Conservation (phyloP, 2,888 invertebrate species). For the Dorcus parallelipipedus region DNA sequence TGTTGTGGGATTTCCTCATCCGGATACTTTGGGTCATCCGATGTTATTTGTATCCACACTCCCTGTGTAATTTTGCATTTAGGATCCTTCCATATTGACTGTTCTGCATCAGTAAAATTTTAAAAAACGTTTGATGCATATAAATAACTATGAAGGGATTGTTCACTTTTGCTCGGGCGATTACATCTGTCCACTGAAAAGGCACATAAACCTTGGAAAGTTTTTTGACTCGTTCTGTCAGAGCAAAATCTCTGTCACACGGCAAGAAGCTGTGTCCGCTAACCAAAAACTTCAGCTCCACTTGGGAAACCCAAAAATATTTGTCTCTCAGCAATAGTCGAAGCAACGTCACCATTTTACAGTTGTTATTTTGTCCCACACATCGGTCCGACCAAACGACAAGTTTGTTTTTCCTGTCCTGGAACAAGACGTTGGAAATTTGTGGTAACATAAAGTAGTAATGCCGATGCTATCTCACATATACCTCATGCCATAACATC, state of each 20-base stretch:
- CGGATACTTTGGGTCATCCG: conserved; percentile 17
- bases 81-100: conserved; percentile 7
- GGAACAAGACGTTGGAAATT: background rate
- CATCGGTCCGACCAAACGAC: conserved; percentile 28
- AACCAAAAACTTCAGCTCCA: conserved; percentile 27
- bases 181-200: conserved; percentile 19
- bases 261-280: background rate
- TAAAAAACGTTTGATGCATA: conserved; percentile 6
- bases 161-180: conserved; percentile 18
- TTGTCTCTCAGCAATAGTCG: too few relatives aligned
- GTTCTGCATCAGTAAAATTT: conserved; percentile 15
- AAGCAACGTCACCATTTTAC: conserved; percentile 13
- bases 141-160: background rate
- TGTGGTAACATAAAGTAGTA: too few relatives aligned
- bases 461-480: too few relatives aligned
- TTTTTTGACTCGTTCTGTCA: conserved; percentile 24
- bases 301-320: conserved; percentile 3
- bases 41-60: conserved; percentile 21
- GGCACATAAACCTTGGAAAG: conserved; percentile 7
- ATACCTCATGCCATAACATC: too few relatives aligned
- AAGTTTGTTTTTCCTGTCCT: background rate
- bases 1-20: conserved; percentile 17
- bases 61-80: conserved; percentile 23
- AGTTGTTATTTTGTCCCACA: conserved; percentile 28
- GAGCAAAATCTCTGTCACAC: conserved; percentile 13